These are phyloP conservation scores for Troides helena DNA, from an alignment of 2,888 invertebrate genomes.

Conservation along the genomic window DNA sequence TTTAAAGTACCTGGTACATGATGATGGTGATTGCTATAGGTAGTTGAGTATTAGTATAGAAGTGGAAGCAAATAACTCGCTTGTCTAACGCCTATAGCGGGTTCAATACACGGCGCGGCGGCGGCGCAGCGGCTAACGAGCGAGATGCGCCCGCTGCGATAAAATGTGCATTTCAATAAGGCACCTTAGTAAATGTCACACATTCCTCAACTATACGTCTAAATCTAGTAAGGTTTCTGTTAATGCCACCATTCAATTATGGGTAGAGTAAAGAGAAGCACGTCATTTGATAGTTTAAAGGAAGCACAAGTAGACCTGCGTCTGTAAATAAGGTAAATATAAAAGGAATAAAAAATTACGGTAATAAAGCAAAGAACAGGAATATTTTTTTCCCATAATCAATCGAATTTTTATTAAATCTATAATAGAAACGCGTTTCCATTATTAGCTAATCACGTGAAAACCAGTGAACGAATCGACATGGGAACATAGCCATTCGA, in stretches of 20 bases:
- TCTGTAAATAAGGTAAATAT: too few relatives aligned
- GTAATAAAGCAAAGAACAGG: too few relatives aligned
- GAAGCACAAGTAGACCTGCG: too few relatives aligned
- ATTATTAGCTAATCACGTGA: too few relatives aligned
- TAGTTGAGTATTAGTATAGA: not conserved
- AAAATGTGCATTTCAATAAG: conserved; percentile 67
- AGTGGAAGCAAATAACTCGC: conserved; percentile 2
- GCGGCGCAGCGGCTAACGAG: conserved; percentile 67
- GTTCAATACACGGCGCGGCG: conserved; percentile 63
- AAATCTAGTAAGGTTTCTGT: conserved; percentile 6
- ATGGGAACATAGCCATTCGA: too few relatives aligned
- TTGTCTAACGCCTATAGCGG: conserved; percentile 68
- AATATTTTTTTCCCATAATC: too few relatives aligned
- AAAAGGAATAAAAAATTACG: too few relatives aligned
- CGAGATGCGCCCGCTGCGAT: conserved; percentile 68
- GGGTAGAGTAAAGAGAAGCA: not conserved
- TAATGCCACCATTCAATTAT: not conserved
- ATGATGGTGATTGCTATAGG: not conserved
- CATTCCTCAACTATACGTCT: conserved; percentile 17
- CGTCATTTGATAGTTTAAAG: too few relatives aligned
- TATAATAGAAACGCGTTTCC: too few relatives aligned
- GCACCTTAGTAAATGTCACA: conserved; percentile 25
- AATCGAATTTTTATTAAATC: too few relatives aligned
- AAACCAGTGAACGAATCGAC: too few relatives aligned
- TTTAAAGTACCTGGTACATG: not conserved